A percentile compares a stretch with the other conserved stretches of the same genome.
Evolutionary conservation across 2,113 vertebrate species (phyloP).

Genomic region (Pedetes capensis): DNA sequence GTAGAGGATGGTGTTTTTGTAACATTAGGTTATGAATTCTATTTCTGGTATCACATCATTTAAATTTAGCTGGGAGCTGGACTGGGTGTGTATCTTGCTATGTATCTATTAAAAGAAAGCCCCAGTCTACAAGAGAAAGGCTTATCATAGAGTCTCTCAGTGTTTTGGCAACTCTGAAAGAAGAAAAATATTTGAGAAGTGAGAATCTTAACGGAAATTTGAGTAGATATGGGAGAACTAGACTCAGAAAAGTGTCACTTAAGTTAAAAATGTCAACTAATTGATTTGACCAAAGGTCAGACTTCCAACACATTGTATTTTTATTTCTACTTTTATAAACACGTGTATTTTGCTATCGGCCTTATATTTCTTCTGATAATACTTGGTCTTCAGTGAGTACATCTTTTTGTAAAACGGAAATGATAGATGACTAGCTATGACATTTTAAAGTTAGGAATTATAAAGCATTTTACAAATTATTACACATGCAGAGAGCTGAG

Average conservation of each 20-base stretch:
- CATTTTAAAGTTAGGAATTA: slow-evolving; percentile 48
- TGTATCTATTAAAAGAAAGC: slow-evolving; percentile 67
- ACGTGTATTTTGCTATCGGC: neutral
- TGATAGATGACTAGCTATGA: slow-evolving; percentile 3
- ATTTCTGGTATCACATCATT: slow-evolving; percentile 48
- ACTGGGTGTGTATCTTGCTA: slow-evolving; percentile 46
- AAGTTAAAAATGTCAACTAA: neutral
- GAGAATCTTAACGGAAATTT: slow-evolving; percentile 46
- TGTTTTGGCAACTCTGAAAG: slow-evolving; percentile 51
- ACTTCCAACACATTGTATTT: neutral
- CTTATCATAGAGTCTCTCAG: slow-evolving; percentile 22
- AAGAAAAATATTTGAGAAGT: slow-evolving; percentile 48
- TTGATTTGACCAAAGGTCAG: neutral
- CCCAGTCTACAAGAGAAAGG: neutral
- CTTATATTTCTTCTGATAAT: neutral
- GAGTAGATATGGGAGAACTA: neutral
- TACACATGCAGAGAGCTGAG: neutral
- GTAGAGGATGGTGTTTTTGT: slow-evolving; percentile 56
- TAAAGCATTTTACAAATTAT: slow-evolving; percentile 24
- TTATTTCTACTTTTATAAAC: slow-evolving; percentile 13
- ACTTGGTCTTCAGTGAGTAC: neutral
- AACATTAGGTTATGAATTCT: slow-evolving; percentile 66
- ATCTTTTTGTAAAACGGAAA: slow-evolving; percentile 48
- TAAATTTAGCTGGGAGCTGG: slow-evolving; percentile 67
- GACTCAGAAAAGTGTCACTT: neutral